Conservation (phyloP, 1,140 invertebrate genomes). For the Xylocopa sonorina region DNA sequence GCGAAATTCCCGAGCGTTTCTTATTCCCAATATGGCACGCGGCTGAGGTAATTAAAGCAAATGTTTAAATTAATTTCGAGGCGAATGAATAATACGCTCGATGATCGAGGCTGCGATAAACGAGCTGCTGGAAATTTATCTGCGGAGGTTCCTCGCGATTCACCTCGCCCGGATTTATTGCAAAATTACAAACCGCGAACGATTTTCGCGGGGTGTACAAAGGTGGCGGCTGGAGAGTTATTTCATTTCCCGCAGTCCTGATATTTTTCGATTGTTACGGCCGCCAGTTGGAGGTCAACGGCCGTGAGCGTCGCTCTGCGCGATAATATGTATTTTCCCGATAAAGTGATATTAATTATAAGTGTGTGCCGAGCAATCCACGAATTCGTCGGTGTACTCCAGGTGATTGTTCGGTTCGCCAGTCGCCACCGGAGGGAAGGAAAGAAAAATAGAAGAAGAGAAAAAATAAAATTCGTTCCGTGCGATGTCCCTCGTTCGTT, state of each 20-base stretch:
- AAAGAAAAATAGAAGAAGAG: neutral
- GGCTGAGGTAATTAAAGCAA: neutral
- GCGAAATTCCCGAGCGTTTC: neutral
- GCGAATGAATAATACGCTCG: neutral
- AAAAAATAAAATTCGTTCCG: neutral
- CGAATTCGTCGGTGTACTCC: neutral
- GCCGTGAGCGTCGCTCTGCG: neutral
- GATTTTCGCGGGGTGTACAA: neutral
- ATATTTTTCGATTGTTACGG: constrained; percentile 24
- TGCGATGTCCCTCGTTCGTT: neutral
- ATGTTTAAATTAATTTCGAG: neutral
- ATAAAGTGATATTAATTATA: constrained; percentile 30
- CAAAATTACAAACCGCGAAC: constrained; percentile 27
- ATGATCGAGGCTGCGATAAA: neutral
- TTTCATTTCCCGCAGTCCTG: neutral
- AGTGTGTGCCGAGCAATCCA: constrained; percentile 11
- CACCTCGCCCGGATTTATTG: constrained; percentile 16
- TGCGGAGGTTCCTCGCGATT: neutral
- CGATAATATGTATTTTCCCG: neutral
- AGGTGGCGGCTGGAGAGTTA: neutral
- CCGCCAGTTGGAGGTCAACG: constrained; percentile 1
- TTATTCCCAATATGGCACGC: neutral
- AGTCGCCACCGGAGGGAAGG: neutral
- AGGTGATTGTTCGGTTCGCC: neutral
- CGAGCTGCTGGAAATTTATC: neutral